Base-by-base conservation (phyloP, 2,113 vertebrate genomes). In the Cervus canadensis region DNA sequence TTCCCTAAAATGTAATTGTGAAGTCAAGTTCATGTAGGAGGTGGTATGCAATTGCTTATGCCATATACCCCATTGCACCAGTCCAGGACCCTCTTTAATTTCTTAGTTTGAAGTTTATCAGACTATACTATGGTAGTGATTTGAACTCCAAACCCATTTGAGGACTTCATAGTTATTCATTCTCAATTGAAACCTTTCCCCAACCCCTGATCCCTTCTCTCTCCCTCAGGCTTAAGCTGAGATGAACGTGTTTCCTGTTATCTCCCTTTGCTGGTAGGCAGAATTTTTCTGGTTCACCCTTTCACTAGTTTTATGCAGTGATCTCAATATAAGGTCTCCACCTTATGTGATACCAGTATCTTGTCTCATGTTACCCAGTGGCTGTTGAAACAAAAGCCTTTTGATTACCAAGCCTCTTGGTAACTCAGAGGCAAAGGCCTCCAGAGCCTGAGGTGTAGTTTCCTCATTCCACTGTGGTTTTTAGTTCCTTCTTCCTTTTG, bases 211-310 rank as follows among this genome's bases (percentile, higher is more conserved):
- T 2, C 43, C 17, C 48, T 36, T 59, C 33, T 45, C 17, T 78
- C 10, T 91, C 52, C 36, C 54, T 62, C 33, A 48, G 84, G 36
- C 64, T 15, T 6, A 59, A 48, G 8, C 59, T 85, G n/a, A 76
- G 16, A 17, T 45, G 3, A 4, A 3, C 7, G 43, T 13, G 33
- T 87, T 74, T 96, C 54, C 36, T 90, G 1, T 89, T 87, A 40
- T 84, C 45, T 79, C 33, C 33, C 52, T 94, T 87, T 92, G 60
- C 56, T 64, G 43, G 12, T 79, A 40, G 45, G 13, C 40, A 84
- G 45, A n/a, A 25, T 89, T 83, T 95, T 97, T 97, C 84, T 94
- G 50, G 19, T 30, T 96, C 40, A 79, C 12, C 17, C 10, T 88
- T 78, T 94, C n/a, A 28, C 62, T 85, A 36, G 8, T 48, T 76